phyloP scores from a whole-genome alignment of 2,797 vertebrate species.

The Aphelocoma californica region DNA sequence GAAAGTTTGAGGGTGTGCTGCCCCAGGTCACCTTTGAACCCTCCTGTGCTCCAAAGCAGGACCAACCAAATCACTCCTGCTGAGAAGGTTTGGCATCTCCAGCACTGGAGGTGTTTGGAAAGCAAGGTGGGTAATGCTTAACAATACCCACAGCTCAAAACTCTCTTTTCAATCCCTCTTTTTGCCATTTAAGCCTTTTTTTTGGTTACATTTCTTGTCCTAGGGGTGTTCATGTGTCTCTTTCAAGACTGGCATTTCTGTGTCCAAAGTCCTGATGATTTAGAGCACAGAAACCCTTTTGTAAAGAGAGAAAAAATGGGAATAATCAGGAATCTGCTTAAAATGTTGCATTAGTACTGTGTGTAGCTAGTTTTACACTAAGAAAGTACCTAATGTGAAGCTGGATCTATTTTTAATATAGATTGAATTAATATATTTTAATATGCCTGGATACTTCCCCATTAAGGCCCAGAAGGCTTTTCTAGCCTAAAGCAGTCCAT shows the following conservation, averaged over 20 bases:
- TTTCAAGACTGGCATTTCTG: background rate
- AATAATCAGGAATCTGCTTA: background rate
- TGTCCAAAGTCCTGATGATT: background rate
- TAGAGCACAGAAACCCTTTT: background rate
- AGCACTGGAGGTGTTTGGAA: background rate
- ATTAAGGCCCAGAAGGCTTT: background rate
- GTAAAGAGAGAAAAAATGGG: background rate
- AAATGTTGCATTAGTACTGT: background rate
- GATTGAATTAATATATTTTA: background rate
- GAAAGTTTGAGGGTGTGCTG: background rate
- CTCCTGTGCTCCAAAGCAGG: background rate
- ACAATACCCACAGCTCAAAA: background rate
- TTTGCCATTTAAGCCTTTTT: background rate
- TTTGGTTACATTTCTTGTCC: background rate
- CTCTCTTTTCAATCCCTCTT: background rate
- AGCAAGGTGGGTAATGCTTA: background rate
- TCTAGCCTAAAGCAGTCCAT: background rate
- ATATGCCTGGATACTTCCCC: background rate
- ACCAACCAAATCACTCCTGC: background rate
- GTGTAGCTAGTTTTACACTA: background rate
- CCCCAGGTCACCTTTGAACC: background rate
- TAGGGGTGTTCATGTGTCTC: background rate
- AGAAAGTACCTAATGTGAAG: background rate
- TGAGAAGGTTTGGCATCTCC: background rate
- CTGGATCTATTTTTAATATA: background rate